Evolutionary conservation across 2,888 invertebrate species (phyloP).

Genomic region (Oithona nana): DNA sequence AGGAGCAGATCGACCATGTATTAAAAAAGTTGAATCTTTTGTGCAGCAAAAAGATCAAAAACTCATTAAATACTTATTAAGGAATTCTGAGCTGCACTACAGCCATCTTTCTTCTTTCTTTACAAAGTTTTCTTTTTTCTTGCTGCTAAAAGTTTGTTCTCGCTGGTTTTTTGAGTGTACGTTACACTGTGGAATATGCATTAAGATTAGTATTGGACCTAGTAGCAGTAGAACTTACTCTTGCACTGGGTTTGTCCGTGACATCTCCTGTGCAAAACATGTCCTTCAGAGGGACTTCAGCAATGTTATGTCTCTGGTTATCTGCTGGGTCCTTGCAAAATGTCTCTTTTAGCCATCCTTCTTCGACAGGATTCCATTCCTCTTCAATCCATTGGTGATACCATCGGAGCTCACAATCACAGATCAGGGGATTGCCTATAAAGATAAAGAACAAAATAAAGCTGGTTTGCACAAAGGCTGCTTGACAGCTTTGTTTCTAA

Average conservation of each 20-base stretch:
- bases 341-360: conserved; percentile 4
- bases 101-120: too few relatives aligned
- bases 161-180: too few relatives aligned
- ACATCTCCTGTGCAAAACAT: conserved; percentile 8
- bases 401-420: conserved; percentile 74
- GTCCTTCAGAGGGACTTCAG: conserved; percentile 5
- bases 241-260: not conserved
- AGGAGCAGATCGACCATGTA: too few relatives aligned
- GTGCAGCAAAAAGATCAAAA: too few relatives aligned
- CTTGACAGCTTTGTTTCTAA: too few relatives aligned
- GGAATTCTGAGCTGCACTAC: too few relatives aligned
- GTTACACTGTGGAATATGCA: too few relatives aligned
- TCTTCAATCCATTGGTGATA: conserved; percentile 55
- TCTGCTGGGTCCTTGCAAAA: not conserved
- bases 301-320: conserved; percentile 7
- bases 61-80: too few relatives aligned
- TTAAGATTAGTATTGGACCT: not conserved
- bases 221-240: not conserved
- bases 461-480: too few relatives aligned
- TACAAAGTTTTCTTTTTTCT: too few relatives aligned
- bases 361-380: conserved; percentile 14
- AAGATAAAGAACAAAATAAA: conserved; percentile 14
- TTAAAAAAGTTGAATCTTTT: too few relatives aligned
- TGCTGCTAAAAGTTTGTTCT: too few relatives aligned
- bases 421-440: conserved; percentile 66